Evolutionary conservation across 2,888 invertebrate genomes (phyloP), one percentile per base, ranked within the genome.

Genomic region (Archaeoteleia sp.): DNA sequence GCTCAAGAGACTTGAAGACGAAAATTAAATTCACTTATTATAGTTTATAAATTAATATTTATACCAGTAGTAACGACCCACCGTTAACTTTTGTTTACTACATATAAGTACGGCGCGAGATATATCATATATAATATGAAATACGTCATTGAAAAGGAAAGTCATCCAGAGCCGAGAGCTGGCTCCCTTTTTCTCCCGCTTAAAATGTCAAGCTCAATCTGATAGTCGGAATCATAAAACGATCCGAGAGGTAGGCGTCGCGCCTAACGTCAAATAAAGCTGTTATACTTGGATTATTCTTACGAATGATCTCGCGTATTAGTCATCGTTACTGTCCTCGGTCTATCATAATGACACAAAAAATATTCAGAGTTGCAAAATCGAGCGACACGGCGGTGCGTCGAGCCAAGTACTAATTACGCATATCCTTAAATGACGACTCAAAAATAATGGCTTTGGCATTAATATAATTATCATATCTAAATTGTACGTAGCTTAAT

Each of bases 131-230:
- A 54, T 54, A 48, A 48, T 48, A 46, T 48, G 62, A 62, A 62
- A 40, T 62, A 54, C 62, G 62, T 62, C 62, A 62, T 54, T 54
- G 62, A 48, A 54, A 62, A 62, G 62, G 62, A 62, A 62, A 62
- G 62, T 62, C 62, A 62, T 54, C 42, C 10, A 42, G 48, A 12
- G 49, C 62, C 42, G 40, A 46, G 34, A 62, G 62, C 5, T 54
- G 54, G 54, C 62, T 54, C 54, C 61, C 54, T 61, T 62, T 62
- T 62, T 62, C 53, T 45, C 30, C 48, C 48, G 40, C 30, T 62
- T 29, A 54, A 62, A 62, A 62, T 62, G 62, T 62, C 62, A 62
- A 62, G 62, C 54, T 54, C 54, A 51, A 62, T 62, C 62, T 54
- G 62, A 62, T 62, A 54, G 54, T 39, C 15, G 34, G 30, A 32